Evolutionary conservation across 2,888 invertebrate species (phyloP), one percentile per base, ranked within the genome.

Genomic region (Pardosa pseudoannulata): DNA sequence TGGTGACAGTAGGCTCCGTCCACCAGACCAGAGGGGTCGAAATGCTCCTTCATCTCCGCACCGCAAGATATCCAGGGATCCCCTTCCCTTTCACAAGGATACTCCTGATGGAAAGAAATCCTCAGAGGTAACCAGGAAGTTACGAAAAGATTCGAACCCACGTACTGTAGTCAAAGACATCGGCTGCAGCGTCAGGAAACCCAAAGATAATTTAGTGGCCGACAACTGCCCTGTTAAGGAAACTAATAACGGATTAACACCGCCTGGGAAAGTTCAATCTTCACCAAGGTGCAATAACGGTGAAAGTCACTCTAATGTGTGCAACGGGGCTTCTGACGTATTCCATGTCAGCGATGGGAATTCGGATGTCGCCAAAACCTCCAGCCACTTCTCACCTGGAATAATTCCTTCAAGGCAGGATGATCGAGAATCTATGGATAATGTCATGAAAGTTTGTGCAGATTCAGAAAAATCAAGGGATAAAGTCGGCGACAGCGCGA

Each of bases 11-110:
- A 76, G 71, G 50, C 36, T 83, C 11, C 82, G 82, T 29, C 65
- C 71, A 9, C 28, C 62, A 0, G 76, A 76, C 31, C 76, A 83
- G 16, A 76, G 72, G 41, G 23, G 71, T 19, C 71, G 65, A 27
- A 71, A 76, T n/a, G 76, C 76, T n/a, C 82, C 82, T 1, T 76
- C 82, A 11, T 83, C 82, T 5, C 82, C 82, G 1, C 76, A 83
- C 32, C 76, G 82, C 6, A 76, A 76, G 13, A 36, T 31, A 32
- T 36, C 36, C 19, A 67, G n/a, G 32, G 67, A 67, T 32, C 67
- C 67, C 9, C 32, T 23, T 23, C 31, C 67, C n/a, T 31, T 23
- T 7, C 16, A 32, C 19, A 67, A 28, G n/a, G 67, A 67, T 1
- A 16, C 9, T 9, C n/a, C 67, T n/a, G 67, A 67, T 31, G 23